Conservation (phyloP, 2,888 invertebrate species). For the Ophonus ardosiacus region DNA sequence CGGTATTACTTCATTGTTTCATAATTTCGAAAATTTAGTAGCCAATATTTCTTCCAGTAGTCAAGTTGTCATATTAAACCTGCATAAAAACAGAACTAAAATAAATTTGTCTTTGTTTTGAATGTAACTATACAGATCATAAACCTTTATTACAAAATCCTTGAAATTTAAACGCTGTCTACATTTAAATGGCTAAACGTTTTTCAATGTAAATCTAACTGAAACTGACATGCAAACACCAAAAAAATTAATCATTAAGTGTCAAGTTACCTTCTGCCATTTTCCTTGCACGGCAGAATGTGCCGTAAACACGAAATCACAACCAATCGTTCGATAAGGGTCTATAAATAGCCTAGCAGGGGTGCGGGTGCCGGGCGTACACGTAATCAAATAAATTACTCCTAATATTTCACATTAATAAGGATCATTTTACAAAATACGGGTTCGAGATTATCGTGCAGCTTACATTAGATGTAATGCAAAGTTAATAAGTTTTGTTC, state of each 20-base stretch:
- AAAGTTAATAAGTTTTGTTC: not conserved
- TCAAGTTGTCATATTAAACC: not conserved
- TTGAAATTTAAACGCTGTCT: not conserved
- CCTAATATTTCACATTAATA: slow-evolving; percentile 23
- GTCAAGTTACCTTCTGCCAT: slow-evolving; percentile 49
- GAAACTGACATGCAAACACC: slow-evolving; percentile 29
- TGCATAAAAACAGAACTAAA: not conserved
- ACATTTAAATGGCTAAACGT: not conserved
- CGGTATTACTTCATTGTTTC: too few species aligned
- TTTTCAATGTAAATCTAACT: slow-evolving; percentile 31
- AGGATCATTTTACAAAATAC: slow-evolving; percentile 20
- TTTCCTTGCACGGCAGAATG: slow-evolving; percentile 31
- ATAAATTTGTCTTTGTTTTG: not conserved
- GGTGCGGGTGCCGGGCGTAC: not conserved
- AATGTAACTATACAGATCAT: not conserved
- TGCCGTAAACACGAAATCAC: slow-evolving; percentile 49
- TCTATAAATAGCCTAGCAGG: slow-evolving; percentile 49
- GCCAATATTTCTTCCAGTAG: not conserved
- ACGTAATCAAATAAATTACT: slow-evolving; percentile 21
- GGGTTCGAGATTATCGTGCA: not conserved
- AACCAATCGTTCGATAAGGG: slow-evolving; percentile 52
- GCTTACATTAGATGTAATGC: not conserved
- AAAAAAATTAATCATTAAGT: slow-evolving; percentile 50
- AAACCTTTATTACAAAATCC: not conserved
- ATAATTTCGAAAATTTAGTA: not conserved